phyloP scores from a whole-genome alignment of 2,797 vertebrate species.

The Capromys pilorides region DNA sequence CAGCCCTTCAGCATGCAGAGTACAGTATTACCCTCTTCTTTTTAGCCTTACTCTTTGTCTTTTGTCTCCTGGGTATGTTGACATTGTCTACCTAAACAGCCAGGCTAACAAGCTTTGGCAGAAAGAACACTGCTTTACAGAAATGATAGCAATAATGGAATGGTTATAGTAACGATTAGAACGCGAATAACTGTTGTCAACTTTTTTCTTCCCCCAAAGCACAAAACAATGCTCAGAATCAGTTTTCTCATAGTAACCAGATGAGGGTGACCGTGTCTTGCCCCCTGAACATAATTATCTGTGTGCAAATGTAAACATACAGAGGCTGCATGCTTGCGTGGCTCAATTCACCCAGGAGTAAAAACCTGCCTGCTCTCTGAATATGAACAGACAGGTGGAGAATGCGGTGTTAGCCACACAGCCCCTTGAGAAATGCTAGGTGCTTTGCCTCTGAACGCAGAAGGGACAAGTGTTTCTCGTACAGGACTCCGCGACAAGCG shows the following conservation, averaged over 20 bases:
- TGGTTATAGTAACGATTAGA: slow-evolving; percentile 25
- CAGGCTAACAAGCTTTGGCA: slow-evolving; percentile 67
- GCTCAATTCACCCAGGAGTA: slow-evolving; percentile 25
- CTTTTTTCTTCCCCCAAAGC: not conserved
- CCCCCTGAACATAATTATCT: not conserved
- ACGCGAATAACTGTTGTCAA: not conserved
- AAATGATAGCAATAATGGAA: slow-evolving; percentile 41
- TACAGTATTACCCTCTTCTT: not conserved
- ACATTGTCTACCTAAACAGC: slow-evolving; percentile 66
- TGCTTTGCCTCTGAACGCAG: slow-evolving; percentile 17
- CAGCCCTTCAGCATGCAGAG: not conserved
- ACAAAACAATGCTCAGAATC: slow-evolving; percentile 25
- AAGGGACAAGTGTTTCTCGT: not conserved
- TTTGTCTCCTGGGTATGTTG: slow-evolving; percentile 64
- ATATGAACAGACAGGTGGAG: not conserved
- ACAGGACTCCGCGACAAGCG: not conserved
- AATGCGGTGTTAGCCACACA: accelerated
- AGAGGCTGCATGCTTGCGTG: not conserved
- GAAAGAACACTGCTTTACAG: slow-evolving; percentile 58
- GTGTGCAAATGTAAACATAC: not conserved
- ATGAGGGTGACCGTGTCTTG: not conserved
- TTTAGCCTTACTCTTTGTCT: slow-evolving; percentile 39
- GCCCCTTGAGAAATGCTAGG: not conserved
- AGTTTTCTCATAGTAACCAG: not conserved
- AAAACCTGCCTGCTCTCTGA: not conserved